Evolutionary conservation across 2,797 vertebrate species (phyloP).

Genomic region (Loriculus beryllinus): DNA sequence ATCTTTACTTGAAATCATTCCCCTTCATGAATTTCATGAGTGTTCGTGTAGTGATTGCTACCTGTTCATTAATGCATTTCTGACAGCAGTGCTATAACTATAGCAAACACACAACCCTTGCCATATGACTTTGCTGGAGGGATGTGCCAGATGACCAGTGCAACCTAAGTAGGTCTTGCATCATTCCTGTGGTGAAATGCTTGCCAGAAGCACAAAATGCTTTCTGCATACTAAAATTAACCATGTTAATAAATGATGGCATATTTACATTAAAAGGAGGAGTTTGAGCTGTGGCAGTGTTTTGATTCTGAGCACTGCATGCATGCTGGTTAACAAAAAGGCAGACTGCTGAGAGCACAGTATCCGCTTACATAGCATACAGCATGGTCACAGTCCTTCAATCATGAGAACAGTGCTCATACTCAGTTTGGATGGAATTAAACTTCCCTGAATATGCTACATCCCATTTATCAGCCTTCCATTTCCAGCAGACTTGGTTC

Average conservation of each 20-base stretch:
- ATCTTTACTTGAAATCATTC: neutral
- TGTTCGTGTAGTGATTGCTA: neutral
- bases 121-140: neutral
- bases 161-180: neutral
- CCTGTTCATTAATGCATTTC: neutral
- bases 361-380: neutral
- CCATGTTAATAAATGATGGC: neutral
- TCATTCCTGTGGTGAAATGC: neutral
- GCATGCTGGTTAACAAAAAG: neutral
- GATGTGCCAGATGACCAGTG: neutral
- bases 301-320: neutral
- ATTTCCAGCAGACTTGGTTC: neutral
- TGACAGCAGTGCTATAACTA: neutral
- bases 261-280: neutral
- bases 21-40: neutral
- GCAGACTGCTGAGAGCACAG: neutral
- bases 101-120: neutral
- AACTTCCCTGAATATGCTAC: neutral
- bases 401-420: neutral
- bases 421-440: neutral
- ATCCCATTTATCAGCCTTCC: neutral
- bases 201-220: neutral
- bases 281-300: neutral
- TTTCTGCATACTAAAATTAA: neutral
- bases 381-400: fast-evolving